Evolutionary conservation across 2,113 vertebrate genomes (phyloP).

Genomic region (Potamarius usumacintae): DNA sequence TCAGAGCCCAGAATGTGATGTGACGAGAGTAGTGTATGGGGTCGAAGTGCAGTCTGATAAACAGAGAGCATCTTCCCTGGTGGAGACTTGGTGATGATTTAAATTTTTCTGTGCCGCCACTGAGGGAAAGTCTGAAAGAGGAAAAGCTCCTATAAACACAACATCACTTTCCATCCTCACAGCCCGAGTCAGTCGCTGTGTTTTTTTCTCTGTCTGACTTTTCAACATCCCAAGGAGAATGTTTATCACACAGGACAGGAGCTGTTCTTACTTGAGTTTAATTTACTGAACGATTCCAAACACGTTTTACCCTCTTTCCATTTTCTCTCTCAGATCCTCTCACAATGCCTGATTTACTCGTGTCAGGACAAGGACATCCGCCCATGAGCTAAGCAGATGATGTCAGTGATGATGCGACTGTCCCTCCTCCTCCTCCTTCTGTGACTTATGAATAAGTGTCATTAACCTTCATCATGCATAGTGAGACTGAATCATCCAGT

Average conservation of each 20-base stretch:
- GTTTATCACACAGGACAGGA: not conserved
- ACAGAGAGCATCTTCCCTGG: not conserved
- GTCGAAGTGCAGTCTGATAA: not conserved
- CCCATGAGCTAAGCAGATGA: slow-evolving; percentile 71
- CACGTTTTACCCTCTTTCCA: not conserved
- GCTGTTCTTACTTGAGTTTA: slow-evolving; percentile 13
- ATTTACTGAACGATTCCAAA: not conserved
- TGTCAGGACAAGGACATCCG: slow-evolving; percentile 78
- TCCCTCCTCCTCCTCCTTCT: slow-evolving; percentile 48
- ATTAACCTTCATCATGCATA: slow-evolving; percentile 67
- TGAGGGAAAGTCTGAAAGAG: not conserved
- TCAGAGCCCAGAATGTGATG: not conserved
- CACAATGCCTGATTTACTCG: slow-evolving; percentile 72
- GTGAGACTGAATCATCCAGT: slow-evolving; percentile 71
- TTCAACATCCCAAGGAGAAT: not conserved
- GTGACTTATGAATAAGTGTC: slow-evolving; percentile 74
- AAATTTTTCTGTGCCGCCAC: not conserved
- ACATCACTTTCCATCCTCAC: not conserved
- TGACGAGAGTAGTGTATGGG: not conserved
- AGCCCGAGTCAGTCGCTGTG: not conserved
- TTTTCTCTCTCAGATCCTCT: slow-evolving; percentile 20
- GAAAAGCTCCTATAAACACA: not conserved
- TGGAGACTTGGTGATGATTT: not conserved
- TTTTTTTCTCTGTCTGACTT: not conserved
- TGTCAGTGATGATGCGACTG: slow-evolving; percentile 59